These are phyloP conservation scores for Eleginops maclovinus DNA, from an alignment of 2,113 vertebrate genomes.

Conservation along the genomic window DNA sequence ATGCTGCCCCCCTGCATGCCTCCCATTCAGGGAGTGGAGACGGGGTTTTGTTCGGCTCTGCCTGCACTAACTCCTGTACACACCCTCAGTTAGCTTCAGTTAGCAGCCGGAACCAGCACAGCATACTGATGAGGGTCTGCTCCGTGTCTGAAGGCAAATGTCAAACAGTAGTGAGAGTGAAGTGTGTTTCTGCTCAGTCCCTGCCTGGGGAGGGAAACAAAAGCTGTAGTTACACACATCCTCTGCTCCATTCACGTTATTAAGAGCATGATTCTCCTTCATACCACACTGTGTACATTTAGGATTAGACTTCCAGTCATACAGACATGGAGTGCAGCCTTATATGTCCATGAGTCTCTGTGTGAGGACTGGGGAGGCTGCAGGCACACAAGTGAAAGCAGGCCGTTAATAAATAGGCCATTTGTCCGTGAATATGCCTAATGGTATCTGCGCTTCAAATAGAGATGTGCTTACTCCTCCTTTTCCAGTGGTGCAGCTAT, in stretches of 20 bases:
- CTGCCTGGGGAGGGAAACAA: neutral
- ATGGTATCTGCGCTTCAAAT: neutral
- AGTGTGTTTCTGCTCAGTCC: conserved; percentile 14
- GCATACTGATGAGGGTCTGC: neutral
- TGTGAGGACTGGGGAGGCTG: neutral
- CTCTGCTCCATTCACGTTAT: neutral
- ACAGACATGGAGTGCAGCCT: conserved; percentile 26
- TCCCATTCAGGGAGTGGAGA: conserved; percentile 62
- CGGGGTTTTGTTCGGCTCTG: conserved; percentile 58
- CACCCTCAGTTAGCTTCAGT: conserved; percentile 24
- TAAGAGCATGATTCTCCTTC: conserved; percentile 27
- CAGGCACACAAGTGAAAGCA: neutral
- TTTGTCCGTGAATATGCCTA: too few relatives aligned
- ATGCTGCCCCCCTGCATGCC: conserved; percentile 57
- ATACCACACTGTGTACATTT: conserved; percentile 41
- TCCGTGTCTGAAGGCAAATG: conserved; percentile 10
- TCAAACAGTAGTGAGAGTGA: neutral
- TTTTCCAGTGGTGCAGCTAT: too few relatives aligned
- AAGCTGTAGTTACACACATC: neutral
- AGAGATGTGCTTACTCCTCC: too few relatives aligned
- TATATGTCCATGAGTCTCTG: conserved; percentile 44
- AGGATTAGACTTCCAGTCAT: neutral
- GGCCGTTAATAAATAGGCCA: too few relatives aligned
- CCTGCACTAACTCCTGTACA: conserved; percentile 22
- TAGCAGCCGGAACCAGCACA: conserved; percentile 25